A percentile compares a stretch with the other conserved stretches of the same genome.
These are phyloP conservation scores for Agrochola circellaris DNA, from an alignment of 2,888 invertebrate genomes.

Conservation along the genomic window DNA sequence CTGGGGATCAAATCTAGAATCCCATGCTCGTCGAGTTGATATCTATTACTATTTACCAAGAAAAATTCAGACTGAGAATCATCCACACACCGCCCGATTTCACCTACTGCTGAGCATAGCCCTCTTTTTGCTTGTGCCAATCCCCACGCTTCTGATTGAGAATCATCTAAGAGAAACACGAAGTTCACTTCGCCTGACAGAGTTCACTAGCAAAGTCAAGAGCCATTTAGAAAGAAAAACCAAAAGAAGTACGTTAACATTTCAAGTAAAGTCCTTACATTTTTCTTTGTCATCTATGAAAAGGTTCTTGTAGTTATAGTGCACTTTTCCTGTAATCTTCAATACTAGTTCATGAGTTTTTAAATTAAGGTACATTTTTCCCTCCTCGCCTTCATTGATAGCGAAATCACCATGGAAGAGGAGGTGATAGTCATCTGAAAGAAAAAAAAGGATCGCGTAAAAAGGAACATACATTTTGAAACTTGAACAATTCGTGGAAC, in stretches of 20 bases:
- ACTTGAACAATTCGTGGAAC: no score
- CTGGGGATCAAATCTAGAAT: background rate
- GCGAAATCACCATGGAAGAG: slow-evolving; percentile 14
- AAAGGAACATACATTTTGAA: no score
- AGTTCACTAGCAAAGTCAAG: background rate
- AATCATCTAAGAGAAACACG: background rate
- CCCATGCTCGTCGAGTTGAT: no score
- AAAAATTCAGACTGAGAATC: background rate
- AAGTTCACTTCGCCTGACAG: background rate
- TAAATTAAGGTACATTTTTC: slow-evolving; percentile 13
- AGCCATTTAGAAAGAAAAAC: background rate
- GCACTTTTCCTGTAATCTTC: slow-evolving; percentile 25
- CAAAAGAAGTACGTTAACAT: background rate
- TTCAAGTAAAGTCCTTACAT: slow-evolving; percentile 29
- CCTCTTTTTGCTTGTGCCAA: no score
- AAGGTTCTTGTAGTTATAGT: slow-evolving; percentile 35
- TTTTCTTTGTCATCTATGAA: slow-evolving; percentile 34
- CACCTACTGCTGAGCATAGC: no score
- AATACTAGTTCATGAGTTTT: slow-evolving; percentile 15
- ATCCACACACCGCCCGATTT: background rate
- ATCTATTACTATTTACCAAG: background rate
- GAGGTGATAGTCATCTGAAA: slow-evolving; percentile 13
- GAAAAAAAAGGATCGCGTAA: no score
- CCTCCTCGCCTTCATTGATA: background rate
- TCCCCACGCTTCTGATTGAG: background rate